Evolutionary conservation across 2,113 vertebrate genomes (phyloP), one percentile per base, ranked within the genome.

Genomic region (Eclectus roratus): DNA sequence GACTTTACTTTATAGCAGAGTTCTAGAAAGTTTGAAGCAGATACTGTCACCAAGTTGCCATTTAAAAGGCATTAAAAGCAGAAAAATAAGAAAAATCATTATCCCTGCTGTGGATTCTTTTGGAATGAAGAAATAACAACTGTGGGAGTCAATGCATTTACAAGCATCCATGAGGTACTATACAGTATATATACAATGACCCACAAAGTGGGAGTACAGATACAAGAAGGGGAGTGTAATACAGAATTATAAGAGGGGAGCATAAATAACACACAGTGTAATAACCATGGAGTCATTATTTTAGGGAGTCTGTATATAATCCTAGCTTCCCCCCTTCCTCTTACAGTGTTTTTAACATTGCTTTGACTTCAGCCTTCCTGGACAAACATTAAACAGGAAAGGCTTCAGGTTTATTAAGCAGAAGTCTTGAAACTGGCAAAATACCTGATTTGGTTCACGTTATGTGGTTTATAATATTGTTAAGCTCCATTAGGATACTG

Each of bases 21-120:
- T 43, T 94, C 73, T 87, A 49, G 56, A 70, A 94, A 94, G 83
- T 95, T 91, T 89, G 77, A 96, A 82, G 86, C 77, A 90, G 44
- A 61, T 61, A 21, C 56, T 81, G 91, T 91, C 91, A 90, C 77
- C 61, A 53, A 80, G 55, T 61, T 81, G 41, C 44, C 49, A 74
- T 76, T 95, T 91, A 81, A 84, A 71, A 69, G n/a, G 53, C 16
- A 74, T 41, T 55, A 81, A 88, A 88, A 18, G 43, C 39, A 86
- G 73, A 66, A 91, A 89, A 92, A 96, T 27, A 81, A 74, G 85
- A 85, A 96, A 93, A 96, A 90, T 64, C 64, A 37, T 91, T 86
- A 74, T 43, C 52, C 53, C 35, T 91, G 17, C 47, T 81, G 49
- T 37, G 41, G 58, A 50, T 81, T 43, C 61, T 76, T 89, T 58